A percentile compares a stretch with the other conserved stretches of the same genome.
These are phyloP conservation scores for Mythimna loreyi DNA, from an alignment of 2,888 invertebrate genomes.

Conservation along the genomic window DNA sequence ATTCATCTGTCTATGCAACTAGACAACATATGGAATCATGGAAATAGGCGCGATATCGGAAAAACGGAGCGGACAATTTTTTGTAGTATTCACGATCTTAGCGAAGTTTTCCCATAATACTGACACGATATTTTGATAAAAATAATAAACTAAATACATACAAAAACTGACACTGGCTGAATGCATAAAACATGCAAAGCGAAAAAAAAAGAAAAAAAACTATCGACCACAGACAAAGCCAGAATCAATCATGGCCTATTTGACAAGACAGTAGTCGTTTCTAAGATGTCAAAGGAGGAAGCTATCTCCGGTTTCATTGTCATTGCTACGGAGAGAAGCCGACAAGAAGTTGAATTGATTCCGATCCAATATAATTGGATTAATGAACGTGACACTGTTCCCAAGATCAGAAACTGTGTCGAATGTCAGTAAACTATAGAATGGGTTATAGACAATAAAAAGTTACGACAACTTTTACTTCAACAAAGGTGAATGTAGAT, in stretches of 20 bases:
- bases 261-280: constrained; percentile 5
- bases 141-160: too few relatives aligned
- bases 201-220: neutral
- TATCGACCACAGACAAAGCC: neutral
- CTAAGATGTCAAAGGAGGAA: neutral
- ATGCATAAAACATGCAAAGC: too few relatives aligned
- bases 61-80: too few relatives aligned
- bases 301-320: constrained; percentile 14
- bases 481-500: neutral
- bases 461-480: neutral
- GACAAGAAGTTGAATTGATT: constrained; percentile 29
- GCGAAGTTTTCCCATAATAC: too few relatives aligned
- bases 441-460: neutral
- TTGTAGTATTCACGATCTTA: too few relatives aligned
- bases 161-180: too few relatives aligned
- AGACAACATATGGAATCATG: too few relatives aligned
- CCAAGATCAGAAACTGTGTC: constrained; percentile 4
- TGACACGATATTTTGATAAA: too few relatives aligned
- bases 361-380: constrained; percentile 6
- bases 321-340: constrained; percentile 8
- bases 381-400: constrained; percentile 26
- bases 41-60: too few relatives aligned
- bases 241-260: neutral
- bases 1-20: too few relatives aligned
- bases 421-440: neutral